Evolutionary conservation across 2,888 invertebrate species (phyloP), one percentile per base, ranked within the genome.

Genomic region (Miltochrista miniata): DNA sequence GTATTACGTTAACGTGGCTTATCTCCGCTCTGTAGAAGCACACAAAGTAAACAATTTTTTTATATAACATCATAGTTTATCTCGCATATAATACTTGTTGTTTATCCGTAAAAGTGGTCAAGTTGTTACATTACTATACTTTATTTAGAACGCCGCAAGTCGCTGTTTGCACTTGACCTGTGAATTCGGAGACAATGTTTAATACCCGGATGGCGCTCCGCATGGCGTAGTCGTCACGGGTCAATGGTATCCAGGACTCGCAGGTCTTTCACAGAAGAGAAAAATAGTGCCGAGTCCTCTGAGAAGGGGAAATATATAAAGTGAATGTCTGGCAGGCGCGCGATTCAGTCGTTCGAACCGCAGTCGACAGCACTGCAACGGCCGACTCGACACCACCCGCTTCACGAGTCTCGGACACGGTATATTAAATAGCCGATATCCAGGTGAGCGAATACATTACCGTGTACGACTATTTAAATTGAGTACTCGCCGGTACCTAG

Each of bases 271-370:
- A 61, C 67, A 65, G 70, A 77, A 76, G 73, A 72, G 68, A 77
- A 80, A 77, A 78, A 71, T 65, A 59, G 60, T 64, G 67, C 61
- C 55, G 56, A 62, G 69, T 71, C 79, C 72, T 70, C 61, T 65
- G 72, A 83, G 85, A 67, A 83, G 85, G 87, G 85, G 86, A 72
- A 83, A 64, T 70, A 72, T 89, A 90, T 90, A 90, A 83, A 87
- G 87, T 74, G 86, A 76, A 74, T 59, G 88, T 60, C 57, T 35
- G 64, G 70, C 70, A 65, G 64, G 74, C 80, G 85, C 80, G 82
- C 82, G 85, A 78, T 70, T 86, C 90, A 90, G 88, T 90, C 80
- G 81, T 71, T 74, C 18, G 18, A 24, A 24, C 71, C 76, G 80
- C 80, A 76, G 60, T 76, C 77, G 68, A 76, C 73, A 65, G 61